phyloP scores from a whole-genome alignment of 2,113 vertebrate species.

The Tricholaema leucomelas region DNA sequence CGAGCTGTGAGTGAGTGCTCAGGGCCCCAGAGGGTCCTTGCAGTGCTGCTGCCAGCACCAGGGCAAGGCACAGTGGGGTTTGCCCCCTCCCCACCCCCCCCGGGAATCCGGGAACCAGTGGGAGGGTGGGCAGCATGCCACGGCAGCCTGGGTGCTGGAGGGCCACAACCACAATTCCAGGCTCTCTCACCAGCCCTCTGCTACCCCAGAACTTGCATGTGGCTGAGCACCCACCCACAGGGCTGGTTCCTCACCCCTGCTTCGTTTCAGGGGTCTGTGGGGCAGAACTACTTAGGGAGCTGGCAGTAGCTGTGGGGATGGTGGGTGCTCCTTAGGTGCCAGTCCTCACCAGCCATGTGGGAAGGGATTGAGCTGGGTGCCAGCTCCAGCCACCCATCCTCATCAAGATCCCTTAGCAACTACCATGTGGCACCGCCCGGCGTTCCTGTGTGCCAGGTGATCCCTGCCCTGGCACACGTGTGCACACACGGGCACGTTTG shows the following conservation, averaged over 20 bases:
- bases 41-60: fast-evolving
- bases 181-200: not conserved
- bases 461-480: not conserved
- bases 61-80: fast-evolving
- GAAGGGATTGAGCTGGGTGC: not conserved
- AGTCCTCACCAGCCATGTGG: fast-evolving
- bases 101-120: not conserved
- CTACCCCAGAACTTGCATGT: not conserved
- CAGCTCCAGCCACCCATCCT: not conserved
- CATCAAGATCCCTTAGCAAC: not conserved
- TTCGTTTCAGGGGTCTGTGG: fast-evolving
- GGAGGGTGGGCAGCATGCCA: not conserved
- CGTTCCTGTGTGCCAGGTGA: not conserved
- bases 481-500: not conserved
- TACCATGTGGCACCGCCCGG: not conserved
- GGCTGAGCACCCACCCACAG: fast-evolving
- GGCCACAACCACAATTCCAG: not conserved
- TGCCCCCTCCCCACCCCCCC: no score
- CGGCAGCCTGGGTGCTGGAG: fast-evolving
- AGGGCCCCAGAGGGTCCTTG: not conserved
- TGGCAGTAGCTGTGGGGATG: fast-evolving
- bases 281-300: not conserved
- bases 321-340: not conserved
- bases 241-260: not conserved
- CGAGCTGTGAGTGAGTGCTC: not conserved